Percentiles rank a stretch among this genome's conserved stretches.
phyloP scores from a whole-genome alignment of 2,888 invertebrate species.

The Gnatocerus cornutus region DNA sequence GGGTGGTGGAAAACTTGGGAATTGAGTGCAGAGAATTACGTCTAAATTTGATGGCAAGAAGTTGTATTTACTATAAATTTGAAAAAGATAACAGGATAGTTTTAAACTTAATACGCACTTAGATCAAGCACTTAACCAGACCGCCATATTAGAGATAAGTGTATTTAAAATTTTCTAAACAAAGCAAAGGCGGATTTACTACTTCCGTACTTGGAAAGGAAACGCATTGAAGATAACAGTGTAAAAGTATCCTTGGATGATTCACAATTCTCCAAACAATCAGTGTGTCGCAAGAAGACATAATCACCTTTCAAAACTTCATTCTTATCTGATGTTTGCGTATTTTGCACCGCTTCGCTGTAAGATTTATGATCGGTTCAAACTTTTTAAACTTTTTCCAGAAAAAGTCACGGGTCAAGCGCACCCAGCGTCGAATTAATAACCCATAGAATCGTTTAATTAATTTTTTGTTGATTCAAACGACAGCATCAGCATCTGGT shows the following conservation, averaged over 20 bases:
- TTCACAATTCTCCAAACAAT: background rate
- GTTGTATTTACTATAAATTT: background rate
- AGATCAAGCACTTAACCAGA: background rate
- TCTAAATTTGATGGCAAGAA: too few relatives aligned
- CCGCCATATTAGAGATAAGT: slow-evolving; percentile 3
- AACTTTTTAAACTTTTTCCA: background rate
- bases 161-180: slow-evolving; percentile 11
- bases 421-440: slow-evolving; percentile 6
- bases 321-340: background rate
- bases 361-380: too few relatives aligned
- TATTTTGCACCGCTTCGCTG: too few relatives aligned
- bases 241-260: slow-evolving; percentile 3
- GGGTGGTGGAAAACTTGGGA: too few relatives aligned
- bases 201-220: slow-evolving; percentile 8
- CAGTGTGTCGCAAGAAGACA: background rate
- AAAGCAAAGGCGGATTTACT: slow-evolving; percentile 10
- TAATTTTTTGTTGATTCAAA: slow-evolving; percentile 27
- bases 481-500: slow-evolving; percentile 22
- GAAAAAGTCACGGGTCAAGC: slow-evolving; percentile 1
- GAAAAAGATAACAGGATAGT: background rate
- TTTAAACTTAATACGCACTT: background rate
- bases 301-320: too few relatives aligned
- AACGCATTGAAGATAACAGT: slow-evolving; percentile 1
- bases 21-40: too few relatives aligned
- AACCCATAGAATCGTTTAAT: slow-evolving; percentile 15